Evolutionary conservation across 1,140 invertebrate genomes (phyloP), one percentile per base, ranked within the genome.

Genomic region (Spodoptera litura): DNA sequence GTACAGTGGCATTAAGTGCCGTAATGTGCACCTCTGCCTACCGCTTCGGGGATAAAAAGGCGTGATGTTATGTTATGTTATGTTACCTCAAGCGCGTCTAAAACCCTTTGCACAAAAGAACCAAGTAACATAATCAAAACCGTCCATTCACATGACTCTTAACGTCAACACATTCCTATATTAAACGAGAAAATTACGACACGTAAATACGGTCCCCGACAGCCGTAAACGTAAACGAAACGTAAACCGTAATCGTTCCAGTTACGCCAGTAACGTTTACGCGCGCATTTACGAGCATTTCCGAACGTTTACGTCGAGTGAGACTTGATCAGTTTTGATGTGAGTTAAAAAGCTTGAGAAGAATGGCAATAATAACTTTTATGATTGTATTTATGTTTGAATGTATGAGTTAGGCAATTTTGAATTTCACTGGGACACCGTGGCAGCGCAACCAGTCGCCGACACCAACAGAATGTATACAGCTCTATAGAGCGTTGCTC

Each of bases 151-250:
- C 31, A 31, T 31, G 31, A 31, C 31, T 31, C 31, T 31, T 31
- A 31, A 31, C 31, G 31, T 31, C 31, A 52, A 75, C 20, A 49
- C 58, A 62, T 75, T 53, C 49, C 62, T 62, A 52, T 62, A 61
- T 52, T 62, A 62, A 53, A 52, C 49, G 35, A 52, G 20, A 62
- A 75, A 75, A 62, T 62, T 75, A 62, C 72, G 72, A 62, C 38
- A 56, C 58, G 58, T 62, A 62, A 75, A 75, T 62, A 62, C 49
- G 56, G 20, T 58, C 31, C 55, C 9, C 70, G 31, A 11, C 55
- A 35, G 35, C 58, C 56, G 74, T 77, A 77, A 77, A 68, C 59
- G 61, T 56, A 77, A 75, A 75, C 72, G 72, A 51, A 75, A 77
- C 74, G 61, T 68, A 77, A 77, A 66, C 74, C 74, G n/a, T 68